Percentiles rank a stretch among this genome's conserved stretches.
These are phyloP conservation scores for Cryptomyrus ogoouensis DNA, from an alignment of 2,113 vertebrate genomes.

Conservation along the genomic window DNA sequence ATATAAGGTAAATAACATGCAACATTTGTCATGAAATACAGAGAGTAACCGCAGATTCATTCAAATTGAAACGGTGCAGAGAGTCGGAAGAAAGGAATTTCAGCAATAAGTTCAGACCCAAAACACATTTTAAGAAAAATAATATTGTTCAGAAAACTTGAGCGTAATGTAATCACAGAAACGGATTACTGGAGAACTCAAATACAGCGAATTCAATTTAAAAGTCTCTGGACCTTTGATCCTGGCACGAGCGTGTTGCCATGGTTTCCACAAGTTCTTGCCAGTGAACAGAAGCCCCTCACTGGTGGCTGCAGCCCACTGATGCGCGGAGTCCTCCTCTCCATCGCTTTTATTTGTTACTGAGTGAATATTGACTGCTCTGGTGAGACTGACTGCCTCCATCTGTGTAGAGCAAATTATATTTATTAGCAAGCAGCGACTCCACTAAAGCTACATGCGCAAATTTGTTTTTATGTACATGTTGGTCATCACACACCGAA, in stretches of 20 bases:
- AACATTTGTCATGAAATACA: neutral
- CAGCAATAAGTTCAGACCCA: neutral
- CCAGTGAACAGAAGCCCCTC: conserved; percentile 37
- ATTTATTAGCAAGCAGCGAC: neutral
- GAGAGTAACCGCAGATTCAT: neutral
- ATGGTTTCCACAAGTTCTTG: conserved; percentile 48
- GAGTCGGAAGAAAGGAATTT: neutral
- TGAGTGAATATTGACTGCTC: neutral
- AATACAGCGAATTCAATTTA: neutral
- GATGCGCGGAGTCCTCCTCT: conserved; percentile 28
- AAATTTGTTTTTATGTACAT: neutral
- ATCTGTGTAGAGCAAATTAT: neutral
- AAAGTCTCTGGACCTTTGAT: conserved; percentile 56
- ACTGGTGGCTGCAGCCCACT: conserved; percentile 31
- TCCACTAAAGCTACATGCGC: neutral
- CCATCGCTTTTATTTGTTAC: conserved; percentile 24
- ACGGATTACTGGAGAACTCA: neutral
- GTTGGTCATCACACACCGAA: neutral
- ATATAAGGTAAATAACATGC: neutral
- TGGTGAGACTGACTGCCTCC: neutral
- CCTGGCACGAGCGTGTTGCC: conserved; percentile 34
- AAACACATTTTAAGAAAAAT: neutral
- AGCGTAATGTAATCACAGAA: neutral
- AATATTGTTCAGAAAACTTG: neutral
- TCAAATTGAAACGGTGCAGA: neutral